Conservation (phyloP, 2,113 vertebrate species). For the Seriola dumerili region DNA sequence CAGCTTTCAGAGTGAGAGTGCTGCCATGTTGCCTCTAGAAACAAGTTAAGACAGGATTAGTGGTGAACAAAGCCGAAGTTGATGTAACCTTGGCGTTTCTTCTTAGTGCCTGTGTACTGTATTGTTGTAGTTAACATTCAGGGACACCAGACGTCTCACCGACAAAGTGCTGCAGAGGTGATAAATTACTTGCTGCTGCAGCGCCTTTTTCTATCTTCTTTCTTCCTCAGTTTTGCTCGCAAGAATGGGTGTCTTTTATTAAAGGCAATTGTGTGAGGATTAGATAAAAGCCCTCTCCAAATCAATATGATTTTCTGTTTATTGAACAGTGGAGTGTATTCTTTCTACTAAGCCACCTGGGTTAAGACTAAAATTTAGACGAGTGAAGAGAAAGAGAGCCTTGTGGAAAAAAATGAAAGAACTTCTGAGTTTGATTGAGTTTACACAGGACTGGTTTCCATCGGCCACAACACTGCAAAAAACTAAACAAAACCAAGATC, state of each 20-base stretch:
- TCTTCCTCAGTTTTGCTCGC: not conserved
- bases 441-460: constrained; percentile 37
- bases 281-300: not conserved
- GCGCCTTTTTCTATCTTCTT: not conserved
- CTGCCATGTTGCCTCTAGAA: not conserved
- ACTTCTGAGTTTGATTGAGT: constrained; percentile 56
- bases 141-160: not conserved
- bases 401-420: not conserved
- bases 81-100: constrained; percentile 12
- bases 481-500: constrained; percentile 42
- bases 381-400: not conserved
- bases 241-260: constrained; percentile 14
- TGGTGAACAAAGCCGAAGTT: constrained; percentile 2
- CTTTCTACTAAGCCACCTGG: not conserved
- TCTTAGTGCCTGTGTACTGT: constrained; percentile 12
- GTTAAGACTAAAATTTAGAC: constrained; percentile 16
- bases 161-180: constrained; percentile 11
- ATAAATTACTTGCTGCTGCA: constrained; percentile 8
- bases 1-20: not conserved
- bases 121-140: constrained; percentile 20
- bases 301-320: constrained; percentile 21
- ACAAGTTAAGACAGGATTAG: not conserved
- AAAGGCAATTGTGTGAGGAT: constrained; percentile 8
- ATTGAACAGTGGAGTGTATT: not conserved
- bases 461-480: not conserved